Conservation (phyloP, 2,113 vertebrate species). For the Drymodes brunneopygia region DNA sequence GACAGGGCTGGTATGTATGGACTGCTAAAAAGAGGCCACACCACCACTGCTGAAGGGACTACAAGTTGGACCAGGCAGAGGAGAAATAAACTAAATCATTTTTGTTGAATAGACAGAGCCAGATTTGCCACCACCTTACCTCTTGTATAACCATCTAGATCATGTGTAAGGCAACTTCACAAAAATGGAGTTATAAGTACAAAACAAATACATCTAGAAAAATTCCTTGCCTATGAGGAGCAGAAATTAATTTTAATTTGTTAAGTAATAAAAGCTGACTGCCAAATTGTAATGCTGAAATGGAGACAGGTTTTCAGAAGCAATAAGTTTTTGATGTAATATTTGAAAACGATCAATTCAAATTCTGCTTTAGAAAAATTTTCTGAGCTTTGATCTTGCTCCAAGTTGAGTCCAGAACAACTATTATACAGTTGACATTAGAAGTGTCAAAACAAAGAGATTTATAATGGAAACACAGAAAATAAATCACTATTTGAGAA, state of each 20-base stretch:
- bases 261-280: slow-evolving; percentile 8
- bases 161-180: background rate
- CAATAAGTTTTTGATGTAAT: background rate
- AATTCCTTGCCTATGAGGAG: background rate
- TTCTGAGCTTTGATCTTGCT: slow-evolving; percentile 40
- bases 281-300: background rate
- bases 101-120: background rate
- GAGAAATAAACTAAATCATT: slow-evolving; percentile 28
- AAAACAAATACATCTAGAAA: slow-evolving; percentile 20
- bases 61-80: background rate
- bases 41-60: background rate
- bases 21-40: background rate
- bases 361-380: slow-evolving; percentile 28
- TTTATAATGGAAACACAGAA: slow-evolving; percentile 64
- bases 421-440: slow-evolving; percentile 5
- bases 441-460: slow-evolving; percentile 48
- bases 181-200: background rate
- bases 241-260: background rate
- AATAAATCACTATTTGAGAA: slow-evolving; percentile 68
- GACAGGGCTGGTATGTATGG: background rate
- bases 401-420: slow-evolving; percentile 48
- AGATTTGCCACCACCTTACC: background rate
- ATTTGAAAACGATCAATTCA: slow-evolving; percentile 34
- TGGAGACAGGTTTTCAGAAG: slow-evolving; percentile 27
- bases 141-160: background rate